Conservation (phyloP, 2,888 invertebrate species). For the Oscheius sp. region DNA sequence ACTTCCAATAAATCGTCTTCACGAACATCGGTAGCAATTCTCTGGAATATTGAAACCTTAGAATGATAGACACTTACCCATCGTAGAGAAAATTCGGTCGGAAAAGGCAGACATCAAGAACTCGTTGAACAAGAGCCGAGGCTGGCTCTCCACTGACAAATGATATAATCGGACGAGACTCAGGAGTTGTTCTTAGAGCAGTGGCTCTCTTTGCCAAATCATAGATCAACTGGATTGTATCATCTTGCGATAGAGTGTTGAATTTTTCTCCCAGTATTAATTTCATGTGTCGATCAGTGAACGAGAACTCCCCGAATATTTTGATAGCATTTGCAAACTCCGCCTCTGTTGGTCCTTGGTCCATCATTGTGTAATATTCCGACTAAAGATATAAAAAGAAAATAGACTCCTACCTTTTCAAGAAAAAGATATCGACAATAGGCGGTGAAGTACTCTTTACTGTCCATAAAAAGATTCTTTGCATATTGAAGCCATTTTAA, state of each 20-base stretch:
- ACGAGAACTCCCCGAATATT: constrained; percentile 42
- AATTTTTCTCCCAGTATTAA: constrained; percentile 25
- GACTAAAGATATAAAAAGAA: constrained; percentile 1
- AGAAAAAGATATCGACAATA: constrained; percentile 24
- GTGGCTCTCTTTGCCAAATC: constrained; percentile 21
- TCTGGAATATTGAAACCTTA: background rate
- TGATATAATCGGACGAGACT: background rate
- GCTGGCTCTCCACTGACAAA: background rate
- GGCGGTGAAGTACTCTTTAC: constrained; percentile 10
- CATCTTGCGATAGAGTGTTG: constrained; percentile 3
- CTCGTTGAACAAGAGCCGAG: background rate
- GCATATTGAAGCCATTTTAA: constrained; percentile 28
- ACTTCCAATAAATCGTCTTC: constrained; percentile 19
- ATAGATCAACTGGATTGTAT: constrained; percentile 26
- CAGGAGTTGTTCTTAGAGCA: background rate
- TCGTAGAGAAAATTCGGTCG: constrained; percentile 2
- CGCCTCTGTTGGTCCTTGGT: constrained; percentile 33
- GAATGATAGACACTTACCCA: background rate
- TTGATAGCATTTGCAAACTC: constrained; percentile 35
- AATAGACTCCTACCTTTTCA: constrained; percentile 5
- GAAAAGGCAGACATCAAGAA: constrained; percentile 24
- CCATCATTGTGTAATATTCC: constrained; percentile 39
- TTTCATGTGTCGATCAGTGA: constrained; percentile 26
- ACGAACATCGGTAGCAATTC: constrained; percentile 21
- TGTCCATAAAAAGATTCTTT: constrained; percentile 1